A percentile compares a stretch with the other conserved stretches of the same genome.
phyloP scores from a whole-genome alignment of 92 coral and sea anemone genomes.

The Actinernus sp. region DNA sequence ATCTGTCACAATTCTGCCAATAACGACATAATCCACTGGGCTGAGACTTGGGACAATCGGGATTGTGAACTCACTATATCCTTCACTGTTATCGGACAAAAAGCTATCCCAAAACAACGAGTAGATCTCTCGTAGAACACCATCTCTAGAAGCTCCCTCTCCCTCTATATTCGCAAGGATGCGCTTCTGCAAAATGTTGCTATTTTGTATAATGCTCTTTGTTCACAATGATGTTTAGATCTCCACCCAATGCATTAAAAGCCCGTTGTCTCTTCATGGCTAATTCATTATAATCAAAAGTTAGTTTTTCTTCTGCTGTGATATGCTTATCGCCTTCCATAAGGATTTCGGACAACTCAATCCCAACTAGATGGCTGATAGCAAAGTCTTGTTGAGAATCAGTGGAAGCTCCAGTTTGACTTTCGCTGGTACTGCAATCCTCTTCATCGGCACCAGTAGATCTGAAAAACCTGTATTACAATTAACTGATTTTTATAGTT shows the following conservation, averaged over 20 bases:
- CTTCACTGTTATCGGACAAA: slow-evolving; percentile 32
- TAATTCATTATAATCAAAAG: too few relatives aligned
- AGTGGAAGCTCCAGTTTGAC: too few relatives aligned
- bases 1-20: slow-evolving; percentile 52
- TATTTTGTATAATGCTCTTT: slow-evolving; percentile 46
- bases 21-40: slow-evolving; percentile 40
- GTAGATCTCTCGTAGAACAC: slow-evolving; percentile 55
- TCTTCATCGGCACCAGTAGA: too few relatives aligned
- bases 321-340: too few relatives aligned
- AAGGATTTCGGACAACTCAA: too few relatives aligned
- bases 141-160: slow-evolving; percentile 37
- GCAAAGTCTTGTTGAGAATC: too few relatives aligned
- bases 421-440: too few relatives aligned
- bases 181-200: slow-evolving; percentile 19
- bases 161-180: slow-evolving; percentile 35
- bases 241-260: slow-evolving; percentile 16
- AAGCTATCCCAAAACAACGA: slow-evolving; percentile 48
- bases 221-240: slow-evolving; percentile 16
- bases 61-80: slow-evolving; percentile 38
- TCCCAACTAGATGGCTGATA: too few relatives aligned
- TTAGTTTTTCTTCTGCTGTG: too few relatives aligned
- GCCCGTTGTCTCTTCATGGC: slow-evolving; percentile 39
- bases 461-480: too few relatives aligned
- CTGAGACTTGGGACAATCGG: slow-evolving; percentile 40
- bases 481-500: too few relatives aligned